phyloP scores from a whole-genome alignment of 2,797 vertebrate genomes.

The Rhadinocentrus ornatus region DNA sequence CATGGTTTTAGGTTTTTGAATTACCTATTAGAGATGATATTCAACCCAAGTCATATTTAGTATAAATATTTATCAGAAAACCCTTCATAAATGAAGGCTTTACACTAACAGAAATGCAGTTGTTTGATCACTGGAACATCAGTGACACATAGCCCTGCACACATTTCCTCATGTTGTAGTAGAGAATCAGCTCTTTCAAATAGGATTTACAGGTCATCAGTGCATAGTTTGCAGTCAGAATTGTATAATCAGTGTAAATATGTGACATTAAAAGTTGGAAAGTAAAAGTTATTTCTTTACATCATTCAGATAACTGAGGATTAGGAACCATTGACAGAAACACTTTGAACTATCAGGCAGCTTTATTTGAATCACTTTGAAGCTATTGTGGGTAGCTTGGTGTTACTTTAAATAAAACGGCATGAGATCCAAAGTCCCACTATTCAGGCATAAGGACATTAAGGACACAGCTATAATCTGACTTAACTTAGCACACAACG shows the following conservation, averaged over 20 bases:
- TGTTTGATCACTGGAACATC: neutral
- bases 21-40: no score
- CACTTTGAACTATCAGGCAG: neutral
- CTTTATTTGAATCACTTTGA: no score
- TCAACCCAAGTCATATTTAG: no score
- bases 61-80: no score
- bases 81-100: no score
- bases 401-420: neutral
- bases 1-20: no score
- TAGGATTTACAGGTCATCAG: rapidly evolving
- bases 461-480: no score
- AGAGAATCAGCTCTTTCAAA: neutral
- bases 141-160: neutral
- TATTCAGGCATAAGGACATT: no score
- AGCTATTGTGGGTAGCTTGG: no score
- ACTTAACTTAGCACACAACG: neutral
- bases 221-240: neutral
- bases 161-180: neutral
- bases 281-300: neutral
- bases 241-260: no score
- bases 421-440: neutral
- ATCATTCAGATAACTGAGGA: neutral
- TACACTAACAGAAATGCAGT: no score
- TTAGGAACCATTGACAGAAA: neutral
- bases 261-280: no score